Conservation (phyloP, 2,797 vertebrate species). For the Rhinogobio ventralis region DNA sequence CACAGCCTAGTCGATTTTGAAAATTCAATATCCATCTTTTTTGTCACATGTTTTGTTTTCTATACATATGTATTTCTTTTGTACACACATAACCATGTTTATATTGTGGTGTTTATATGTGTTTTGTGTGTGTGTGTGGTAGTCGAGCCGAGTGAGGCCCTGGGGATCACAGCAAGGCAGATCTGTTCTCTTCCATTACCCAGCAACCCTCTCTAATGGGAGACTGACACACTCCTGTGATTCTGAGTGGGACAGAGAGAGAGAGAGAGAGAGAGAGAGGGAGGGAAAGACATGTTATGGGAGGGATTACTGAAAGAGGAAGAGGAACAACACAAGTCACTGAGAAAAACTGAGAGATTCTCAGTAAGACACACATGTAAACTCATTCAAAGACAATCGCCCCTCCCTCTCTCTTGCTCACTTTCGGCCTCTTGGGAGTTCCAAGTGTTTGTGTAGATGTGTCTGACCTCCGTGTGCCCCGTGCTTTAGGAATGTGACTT, state of each 20-base stretch:
- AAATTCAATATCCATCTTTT: not conserved
- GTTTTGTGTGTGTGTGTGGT: slow-evolving; percentile 77
- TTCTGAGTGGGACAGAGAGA: slow-evolving; percentile 55
- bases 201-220: slow-evolving; percentile 66
- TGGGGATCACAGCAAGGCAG: slow-evolving; percentile 70
- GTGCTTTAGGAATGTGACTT: slow-evolving; percentile 69
- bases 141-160: slow-evolving; percentile 68
- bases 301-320: slow-evolving; percentile 50
- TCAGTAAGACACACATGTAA: slow-evolving; percentile 48
- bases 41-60: slow-evolving; percentile 21
- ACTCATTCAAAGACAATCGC: slow-evolving; percentile 40
- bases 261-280: too few species aligned
- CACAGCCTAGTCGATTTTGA: not conserved
- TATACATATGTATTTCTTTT: slow-evolving; percentile 32
- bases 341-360: slow-evolving; percentile 36
- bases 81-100: slow-evolving; percentile 36
- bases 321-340: slow-evolving; percentile 49
- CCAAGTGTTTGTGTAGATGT: slow-evolving; percentile 48
- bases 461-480: slow-evolving; percentile 71
- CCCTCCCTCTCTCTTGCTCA: slow-evolving; percentile 30
- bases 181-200: slow-evolving; percentile 71
- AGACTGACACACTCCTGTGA: slow-evolving; percentile 64
- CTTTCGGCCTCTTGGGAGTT: slow-evolving; percentile 49
- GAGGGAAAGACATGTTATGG: slow-evolving; percentile 33
- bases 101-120: slow-evolving; percentile 79